These are phyloP conservation scores for Zenarchopterus dispar DNA, from an alignment of 2,797 vertebrate genomes.

Conservation along the genomic window DNA sequence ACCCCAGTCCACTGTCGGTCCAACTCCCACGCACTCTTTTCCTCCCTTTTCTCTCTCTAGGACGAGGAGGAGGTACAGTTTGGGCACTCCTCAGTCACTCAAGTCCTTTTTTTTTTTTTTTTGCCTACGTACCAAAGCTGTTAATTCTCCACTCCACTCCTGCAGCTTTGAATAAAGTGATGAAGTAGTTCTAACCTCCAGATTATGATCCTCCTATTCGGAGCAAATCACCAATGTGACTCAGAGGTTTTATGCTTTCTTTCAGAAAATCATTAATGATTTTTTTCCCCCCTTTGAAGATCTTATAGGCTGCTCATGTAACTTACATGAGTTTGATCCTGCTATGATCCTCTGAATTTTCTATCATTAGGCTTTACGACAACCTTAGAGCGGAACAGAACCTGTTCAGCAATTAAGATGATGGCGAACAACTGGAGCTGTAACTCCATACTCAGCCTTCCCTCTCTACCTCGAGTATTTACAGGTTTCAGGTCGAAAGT, in stretches of 20 bases:
- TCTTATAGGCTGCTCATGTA: constrained; percentile 39
- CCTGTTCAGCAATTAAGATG: constrained; percentile 36
- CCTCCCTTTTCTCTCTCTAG: constrained; percentile 13
- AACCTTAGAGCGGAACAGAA: constrained; percentile 11
- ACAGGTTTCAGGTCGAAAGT: constrained; percentile 55
- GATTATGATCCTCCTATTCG: background rate
- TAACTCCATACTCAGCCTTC: constrained; percentile 8
- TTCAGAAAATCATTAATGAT: constrained; percentile 27
- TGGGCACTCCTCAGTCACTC: constrained; percentile 13
- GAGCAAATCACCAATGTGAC: constrained; percentile 9
- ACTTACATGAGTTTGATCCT: constrained; percentile 50
- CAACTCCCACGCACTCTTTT: constrained; percentile 2
- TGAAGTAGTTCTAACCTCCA: constrained; percentile 8
- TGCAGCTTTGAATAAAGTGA: constrained; percentile 1
- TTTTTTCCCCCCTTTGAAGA: constrained; percentile 53
- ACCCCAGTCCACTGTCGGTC: constrained; percentile 21
- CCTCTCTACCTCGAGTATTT: background rate
- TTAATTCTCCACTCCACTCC: background rate
- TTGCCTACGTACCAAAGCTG: background rate
- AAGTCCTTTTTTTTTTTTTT: constrained; percentile 8
- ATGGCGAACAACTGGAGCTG: too few relatives aligned
- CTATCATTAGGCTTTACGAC: constrained; percentile 29
- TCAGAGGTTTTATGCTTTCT: constrained; percentile 15
- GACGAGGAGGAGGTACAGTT: constrained; percentile 23
- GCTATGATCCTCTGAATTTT: constrained; percentile 37